Evolutionary conservation across 2,113 vertebrate genomes (phyloP), one percentile per base, ranked within the genome.

Genomic region (Cricetomys ansorgei): DNA sequence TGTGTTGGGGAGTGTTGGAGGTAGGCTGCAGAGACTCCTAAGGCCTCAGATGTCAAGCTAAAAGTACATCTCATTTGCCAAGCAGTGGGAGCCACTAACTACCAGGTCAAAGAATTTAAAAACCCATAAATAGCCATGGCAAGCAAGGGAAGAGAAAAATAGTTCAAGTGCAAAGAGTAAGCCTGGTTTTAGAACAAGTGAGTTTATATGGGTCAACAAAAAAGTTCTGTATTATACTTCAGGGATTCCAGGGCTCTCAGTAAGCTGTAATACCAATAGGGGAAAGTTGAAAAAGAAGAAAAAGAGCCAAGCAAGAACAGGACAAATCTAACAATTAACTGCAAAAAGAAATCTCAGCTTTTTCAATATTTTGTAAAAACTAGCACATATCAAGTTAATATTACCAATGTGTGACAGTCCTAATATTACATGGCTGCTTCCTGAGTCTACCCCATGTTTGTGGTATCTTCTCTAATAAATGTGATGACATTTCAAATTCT

Each of bases 361-460:
- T 94, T 88, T 90, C 69, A 70, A 55, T 34, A 62, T 62, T 77
- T 62, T 88, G 19, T 86, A 95, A 97, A 95, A 84, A 75, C n/a
- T 37, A 94, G 11, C 50, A 88, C 40, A 65, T 19, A 3, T 93
- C 90, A 91, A 25, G 17, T 40, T 55, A 80, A 1, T 85, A 88
- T 6, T 55, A 96, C 57, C 29, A 59, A 15, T 62, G 12, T 69
- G 27, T 27, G n/a, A 84, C 73, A 87, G 76, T 88, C 21, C 77
- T 87, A 94, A 21, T 89, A 91, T 62, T 67, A 92, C 12, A 85
- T 79, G 70, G 43, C 59, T 86, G 53, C 43, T 94, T 89, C 1
- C 72, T 62, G 80, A 5, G 40, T 75, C 43, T 48, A 29, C 72
- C 72, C 23, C 34, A 86, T 57, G 53, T 70, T 34, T 83, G 17